Evolutionary conservation across 2,113 vertebrate genomes (phyloP), one percentile per base, ranked within the genome.

Genomic region (Colaptes auratus): DNA sequence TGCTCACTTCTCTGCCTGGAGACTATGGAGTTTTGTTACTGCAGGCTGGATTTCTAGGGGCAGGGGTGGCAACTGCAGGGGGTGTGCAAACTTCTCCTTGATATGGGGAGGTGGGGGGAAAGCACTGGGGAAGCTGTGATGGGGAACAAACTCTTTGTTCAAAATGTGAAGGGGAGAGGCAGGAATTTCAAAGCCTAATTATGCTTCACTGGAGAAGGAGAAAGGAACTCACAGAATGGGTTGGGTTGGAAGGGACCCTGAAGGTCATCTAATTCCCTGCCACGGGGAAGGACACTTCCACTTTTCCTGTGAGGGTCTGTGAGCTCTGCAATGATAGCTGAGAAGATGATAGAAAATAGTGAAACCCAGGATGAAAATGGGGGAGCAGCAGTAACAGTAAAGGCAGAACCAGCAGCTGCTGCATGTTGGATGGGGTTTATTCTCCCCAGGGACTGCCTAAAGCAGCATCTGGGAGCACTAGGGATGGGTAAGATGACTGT

Each of bases 1-100:
- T 93, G 71, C 75, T 91, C 70, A 91, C 11, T 55, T 82, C 7
- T 85, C 55, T 96, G 71, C 67, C 44, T 82, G 60, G 31, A 48
- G 48, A 77, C 67, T 35, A 70, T 7, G 70, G 46, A 27, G 42
- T 91, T 58, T 18, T 20, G 4, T 46, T 85, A 31, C 33, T 73
- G 6, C 74, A 87, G 52, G 33, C 11, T 80, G 89, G 50, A n/a
- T 82, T 85, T 71, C 30, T 33, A 59, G 3, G 36, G 12, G 50
- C 28, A 82, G 55, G 7, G 15, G 5, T 55, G 59, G 71, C 16
- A 63, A 73, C 79, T 35, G 52, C 27, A 35, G 55, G 50, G 33
- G 28, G 35, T 17, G 15, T 82, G n/a, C n/a, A 61, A 46, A 46
- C 15, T 79, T 73, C 30, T 36, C 19, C 10, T 36, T 33, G 17